Evolutionary conservation across 2,888 invertebrate species (phyloP).

Genomic region (Villa cingulata): DNA sequence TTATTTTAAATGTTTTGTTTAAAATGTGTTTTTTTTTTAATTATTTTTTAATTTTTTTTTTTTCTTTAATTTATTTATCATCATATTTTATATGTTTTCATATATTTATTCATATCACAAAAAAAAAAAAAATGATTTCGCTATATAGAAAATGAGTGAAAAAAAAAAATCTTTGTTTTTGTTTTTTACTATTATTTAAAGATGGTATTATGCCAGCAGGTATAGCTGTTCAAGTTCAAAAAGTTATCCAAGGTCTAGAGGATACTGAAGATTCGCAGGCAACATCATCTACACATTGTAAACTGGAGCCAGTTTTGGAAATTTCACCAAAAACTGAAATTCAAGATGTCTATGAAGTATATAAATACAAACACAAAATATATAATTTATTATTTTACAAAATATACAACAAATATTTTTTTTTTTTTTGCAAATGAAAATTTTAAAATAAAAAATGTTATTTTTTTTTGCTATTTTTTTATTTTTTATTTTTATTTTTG

Average conservation of each 20-base stretch:
- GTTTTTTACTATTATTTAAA: constrained; percentile 14
- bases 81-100: neutral
- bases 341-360: constrained; percentile 24
- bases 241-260: constrained; percentile 37
- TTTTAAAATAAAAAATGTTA: no score
- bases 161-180: no score
- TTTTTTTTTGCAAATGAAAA: no score
- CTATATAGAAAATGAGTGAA: constrained; percentile 1
- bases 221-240: constrained; percentile 37
- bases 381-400: neutral
- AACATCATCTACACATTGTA: constrained; percentile 33
- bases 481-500: neutral
- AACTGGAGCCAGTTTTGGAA: constrained; percentile 36
- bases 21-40: neutral
- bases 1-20: neutral
- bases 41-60: neutral
- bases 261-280: constrained; percentile 36
- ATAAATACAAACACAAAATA: neutral
- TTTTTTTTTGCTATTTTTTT: neutral
- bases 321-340: constrained; percentile 37
- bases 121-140: no score
- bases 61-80: no score
- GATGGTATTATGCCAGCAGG: constrained; percentile 37
- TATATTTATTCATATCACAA: constrained; percentile 9
- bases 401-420: neutral